Conservation (phyloP, 2,797 vertebrate species). For the Neosilurus hyrtlii region DNA sequence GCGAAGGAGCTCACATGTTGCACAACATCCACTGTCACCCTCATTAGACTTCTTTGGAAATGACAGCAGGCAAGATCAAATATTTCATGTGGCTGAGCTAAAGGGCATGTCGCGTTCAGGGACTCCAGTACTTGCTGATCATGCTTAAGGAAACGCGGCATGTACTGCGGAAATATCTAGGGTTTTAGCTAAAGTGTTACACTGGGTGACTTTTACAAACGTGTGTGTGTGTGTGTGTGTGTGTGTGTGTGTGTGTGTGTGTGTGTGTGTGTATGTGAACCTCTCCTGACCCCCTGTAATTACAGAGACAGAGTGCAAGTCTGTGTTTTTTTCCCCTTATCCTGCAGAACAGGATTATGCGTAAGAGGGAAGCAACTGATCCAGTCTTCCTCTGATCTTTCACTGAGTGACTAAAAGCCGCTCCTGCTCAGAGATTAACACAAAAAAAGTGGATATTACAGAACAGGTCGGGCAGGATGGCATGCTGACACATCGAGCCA, state of each 20-base stretch:
- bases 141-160: background rate
- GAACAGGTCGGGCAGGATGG: slow-evolving; percentile 55
- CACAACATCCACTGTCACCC: slow-evolving; percentile 26
- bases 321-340: background rate
- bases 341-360: slow-evolving; percentile 35
- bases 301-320: background rate
- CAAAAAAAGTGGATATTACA: slow-evolving; percentile 37
- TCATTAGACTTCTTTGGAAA: slow-evolving; percentile 39
- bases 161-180: background rate
- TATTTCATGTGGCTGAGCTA: slow-evolving; percentile 28
- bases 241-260: background rate
- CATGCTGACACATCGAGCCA: slow-evolving; percentile 14
- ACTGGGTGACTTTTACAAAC: background rate
- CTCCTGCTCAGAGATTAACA: slow-evolving; percentile 48
- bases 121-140: background rate
- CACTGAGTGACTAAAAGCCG: slow-evolving; percentile 41
- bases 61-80: slow-evolving; percentile 23
- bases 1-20: slow-evolving; percentile 29
- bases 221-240: background rate
- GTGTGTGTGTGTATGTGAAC: background rate
- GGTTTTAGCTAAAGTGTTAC: background rate
- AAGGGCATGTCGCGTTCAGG: slow-evolving; percentile 24
- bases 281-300: slow-evolving; percentile 7
- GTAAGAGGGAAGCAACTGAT: slow-evolving; percentile 15
- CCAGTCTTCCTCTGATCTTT: slow-evolving; percentile 22